Evolutionary conservation across 2,888 invertebrate genomes (phyloP).

Genomic region (Orthosia incerta): DNA sequence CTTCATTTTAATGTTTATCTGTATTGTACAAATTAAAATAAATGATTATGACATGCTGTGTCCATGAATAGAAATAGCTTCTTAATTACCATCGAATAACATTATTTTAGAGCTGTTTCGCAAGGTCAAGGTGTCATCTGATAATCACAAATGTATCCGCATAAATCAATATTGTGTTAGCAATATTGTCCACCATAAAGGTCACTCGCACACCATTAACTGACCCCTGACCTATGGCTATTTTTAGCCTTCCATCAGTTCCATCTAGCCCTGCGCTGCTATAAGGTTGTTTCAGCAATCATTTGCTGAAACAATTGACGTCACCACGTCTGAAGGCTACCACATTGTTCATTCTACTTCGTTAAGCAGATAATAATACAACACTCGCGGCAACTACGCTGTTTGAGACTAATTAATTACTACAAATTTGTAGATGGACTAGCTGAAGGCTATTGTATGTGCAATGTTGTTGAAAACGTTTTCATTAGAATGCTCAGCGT

Average conservation of each 20-base stretch:
- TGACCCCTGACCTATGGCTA: constrained; percentile 87
- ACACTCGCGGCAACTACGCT: constrained; percentile 69
- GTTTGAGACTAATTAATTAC: constrained; percentile 61
- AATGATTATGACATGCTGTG: constrained; percentile 12
- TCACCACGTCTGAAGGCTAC: constrained; percentile 83
- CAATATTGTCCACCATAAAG: constrained; percentile 64
- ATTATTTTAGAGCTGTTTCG: constrained; percentile 23
- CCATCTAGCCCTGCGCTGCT: constrained; percentile 78
- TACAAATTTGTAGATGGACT: constrained; percentile 47
- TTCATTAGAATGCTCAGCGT: constrained; percentile 59
- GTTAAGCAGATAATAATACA: constrained; percentile 80
- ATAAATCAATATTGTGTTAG: constrained; percentile 59
- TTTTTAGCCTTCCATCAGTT: constrained; percentile 84
- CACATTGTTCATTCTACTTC: constrained; percentile 78
- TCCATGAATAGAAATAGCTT: constrained; percentile 37
- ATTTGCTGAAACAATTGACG: constrained; percentile 90
- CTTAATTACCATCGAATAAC: constrained; percentile 6
- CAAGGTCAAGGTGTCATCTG: constrained; percentile 34
- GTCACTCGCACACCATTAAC: constrained; percentile 66
- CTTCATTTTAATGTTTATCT: background rate
- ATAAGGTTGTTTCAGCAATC: constrained; percentile 82
- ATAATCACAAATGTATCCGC: constrained; percentile 37
- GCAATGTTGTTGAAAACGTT: constrained; percentile 58
- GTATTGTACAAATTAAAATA: constrained; percentile 29
- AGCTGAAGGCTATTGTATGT: constrained; percentile 44